Evolutionary conservation across 2,888 invertebrate genomes (phyloP), one percentile per base, ranked within the genome.

Genomic region (Eupeodes luniger): DNA sequence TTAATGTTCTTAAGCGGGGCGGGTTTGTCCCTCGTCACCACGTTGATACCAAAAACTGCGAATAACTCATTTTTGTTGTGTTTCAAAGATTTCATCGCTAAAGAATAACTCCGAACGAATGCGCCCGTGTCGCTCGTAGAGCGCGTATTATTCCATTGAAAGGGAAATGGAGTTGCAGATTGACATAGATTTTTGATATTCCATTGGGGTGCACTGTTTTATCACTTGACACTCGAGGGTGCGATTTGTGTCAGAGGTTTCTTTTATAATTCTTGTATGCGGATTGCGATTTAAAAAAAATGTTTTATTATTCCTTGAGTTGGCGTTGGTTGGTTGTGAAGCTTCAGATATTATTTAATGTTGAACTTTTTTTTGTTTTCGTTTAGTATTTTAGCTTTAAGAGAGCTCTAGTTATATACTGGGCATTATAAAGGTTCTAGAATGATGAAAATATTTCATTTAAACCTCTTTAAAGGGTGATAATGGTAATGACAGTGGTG

Each of bases 151-250:
- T 7, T 5, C 81, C 74, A 82, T 82, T 86, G 82, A 82, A 72
- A 75, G 78, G 82, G 82, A 82, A 86, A 86, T 82, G 78, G 82
- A 82, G 82, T 81, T 81, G 69, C 70, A 79, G 70, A 59, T 64
- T 79, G 78, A 86, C 86, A 86, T 76, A 81, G 86, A 86, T 86
- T 86, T 86, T 82, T 86, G 86, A 82, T 86, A 86, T 86, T 86
- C 86, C 82, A 79, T 70, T 34, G 75, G 82, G 82, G 81, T 82
- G 55, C 78, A 81, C 74, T 81, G 74, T 47, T 86, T 78, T 86
- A 86, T 82, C 78, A 78, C 85, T 81, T 77, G 74, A 61, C 78
- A 78, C 85, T 81, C 81, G 74, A 61, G 81, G 74, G 70, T 72
- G 66, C 67, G 77, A 82, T 86, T 86, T 82, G 69, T 82, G 78